phyloP scores from a whole-genome alignment of 2,797 vertebrate species.

The Oreonectes daqikongensis region DNA sequence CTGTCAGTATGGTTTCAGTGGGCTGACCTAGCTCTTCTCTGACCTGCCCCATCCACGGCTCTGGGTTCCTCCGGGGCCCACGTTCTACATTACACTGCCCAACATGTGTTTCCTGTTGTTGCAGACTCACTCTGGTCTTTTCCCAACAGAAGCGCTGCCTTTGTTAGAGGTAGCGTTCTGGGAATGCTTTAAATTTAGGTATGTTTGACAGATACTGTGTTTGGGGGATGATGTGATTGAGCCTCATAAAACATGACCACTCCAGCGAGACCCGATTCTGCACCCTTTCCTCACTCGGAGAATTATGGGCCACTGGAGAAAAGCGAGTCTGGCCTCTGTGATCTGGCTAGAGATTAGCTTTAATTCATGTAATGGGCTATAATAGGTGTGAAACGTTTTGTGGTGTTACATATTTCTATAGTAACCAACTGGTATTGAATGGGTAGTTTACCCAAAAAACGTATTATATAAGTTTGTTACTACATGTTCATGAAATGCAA shows the following conservation, averaged over 20 bases:
- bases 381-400: constrained; percentile 20
- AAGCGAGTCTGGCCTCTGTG: background rate
- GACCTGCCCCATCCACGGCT: constrained; percentile 31
- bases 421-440: background rate
- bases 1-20: constrained; percentile 15
- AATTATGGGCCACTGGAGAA: background rate
- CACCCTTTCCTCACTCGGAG: background rate
- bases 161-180: constrained; percentile 80
- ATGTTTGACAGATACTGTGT: constrained; percentile 62
- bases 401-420: background rate
- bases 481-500: too few relatives aligned
- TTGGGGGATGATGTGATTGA: constrained; percentile 36
- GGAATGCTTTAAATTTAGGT: constrained; percentile 80
- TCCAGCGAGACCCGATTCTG: constrained; percentile 10
- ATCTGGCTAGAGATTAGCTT: background rate
- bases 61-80: constrained; percentile 23
- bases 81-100: constrained; percentile 33
- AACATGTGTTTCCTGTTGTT: constrained; percentile 60
- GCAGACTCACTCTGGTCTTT: constrained; percentile 72
- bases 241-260: constrained; percentile 24
- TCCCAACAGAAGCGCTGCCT: constrained; percentile 82
- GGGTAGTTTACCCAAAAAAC: background rate
- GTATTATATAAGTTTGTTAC: background rate
- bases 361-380: background rate
- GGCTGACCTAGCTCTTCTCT: background rate